These are phyloP conservation scores for Pollenia angustigena DNA, from an alignment of 2,888 invertebrate species.

Conservation along the genomic window DNA sequence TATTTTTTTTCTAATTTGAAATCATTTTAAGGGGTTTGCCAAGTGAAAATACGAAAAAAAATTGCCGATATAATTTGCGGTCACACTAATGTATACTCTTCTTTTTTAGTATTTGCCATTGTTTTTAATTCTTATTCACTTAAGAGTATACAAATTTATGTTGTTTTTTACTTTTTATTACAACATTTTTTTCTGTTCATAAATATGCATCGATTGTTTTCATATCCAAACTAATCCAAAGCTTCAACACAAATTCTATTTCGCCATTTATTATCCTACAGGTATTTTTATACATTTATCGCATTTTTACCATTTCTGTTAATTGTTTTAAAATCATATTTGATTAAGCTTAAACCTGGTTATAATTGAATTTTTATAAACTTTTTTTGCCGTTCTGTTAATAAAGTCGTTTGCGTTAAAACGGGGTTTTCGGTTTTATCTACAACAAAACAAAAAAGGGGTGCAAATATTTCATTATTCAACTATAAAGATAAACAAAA, in stretches of 20 bases:
- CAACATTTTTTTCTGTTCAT: no score
- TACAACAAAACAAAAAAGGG: background rate
- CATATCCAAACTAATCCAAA: no score
- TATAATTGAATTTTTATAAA: background rate
- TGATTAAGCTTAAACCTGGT: background rate
- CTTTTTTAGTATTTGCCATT: no score
- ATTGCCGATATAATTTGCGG: no score
- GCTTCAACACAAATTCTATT: background rate
- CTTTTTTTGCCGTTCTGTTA: slow-evolving; percentile 13
- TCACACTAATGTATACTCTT: no score
- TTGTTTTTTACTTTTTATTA: no score
- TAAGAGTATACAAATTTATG: no score
- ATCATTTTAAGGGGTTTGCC: no score
- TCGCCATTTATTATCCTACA: slow-evolving; percentile 11
- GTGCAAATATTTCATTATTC: slow-evolving; percentile 40
- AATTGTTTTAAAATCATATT: slow-evolving; percentile 16
- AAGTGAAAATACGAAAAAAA: no score
- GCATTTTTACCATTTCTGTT: slow-evolving; percentile 21
- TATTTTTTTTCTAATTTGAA: no score
- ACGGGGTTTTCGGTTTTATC: background rate
- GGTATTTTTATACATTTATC: background rate
- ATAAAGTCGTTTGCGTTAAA: background rate
- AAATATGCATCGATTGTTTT: no score
- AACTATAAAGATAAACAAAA: slow-evolving; percentile 40
- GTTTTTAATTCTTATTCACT: no score